These are phyloP conservation scores for Intellagama lesueurii DNA, from an alignment of 2,797 vertebrate species.

Conservation along the genomic window DNA sequence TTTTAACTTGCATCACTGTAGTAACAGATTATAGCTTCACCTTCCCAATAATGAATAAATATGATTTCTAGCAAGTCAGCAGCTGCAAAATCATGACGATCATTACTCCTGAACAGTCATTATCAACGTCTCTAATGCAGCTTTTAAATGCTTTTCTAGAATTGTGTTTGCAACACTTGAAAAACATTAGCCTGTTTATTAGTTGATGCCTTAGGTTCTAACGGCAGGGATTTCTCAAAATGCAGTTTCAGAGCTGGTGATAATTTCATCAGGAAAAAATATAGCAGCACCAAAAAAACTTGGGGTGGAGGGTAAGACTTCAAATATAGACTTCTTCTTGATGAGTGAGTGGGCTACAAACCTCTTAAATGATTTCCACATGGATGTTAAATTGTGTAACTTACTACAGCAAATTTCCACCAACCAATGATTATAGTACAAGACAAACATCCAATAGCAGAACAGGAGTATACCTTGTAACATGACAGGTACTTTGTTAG, in stretches of 20 bases:
- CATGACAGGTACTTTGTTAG: too few species aligned
- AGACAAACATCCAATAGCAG: too few species aligned
- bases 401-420: too few species aligned
- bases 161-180: neutral
- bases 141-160: constrained; percentile 40
- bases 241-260: constrained; percentile 7
- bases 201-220: neutral
- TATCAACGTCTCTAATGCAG: constrained; percentile 5
- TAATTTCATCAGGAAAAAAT: neutral
- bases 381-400: too few species aligned
- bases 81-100: constrained; percentile 40
- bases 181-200: constrained; percentile 17
- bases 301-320: neutral
- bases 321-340: neutral
- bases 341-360: neutral
- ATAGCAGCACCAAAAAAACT: constrained; percentile 26
- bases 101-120: constrained; percentile 35
- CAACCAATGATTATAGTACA: too few species aligned
- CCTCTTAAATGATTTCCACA: too few species aligned
- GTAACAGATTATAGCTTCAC: constrained; percentile 37
- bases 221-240: neutral
- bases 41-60: constrained; percentile 26
- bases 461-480: too few species aligned
- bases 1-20: constrained; percentile 9
- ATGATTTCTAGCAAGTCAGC: constrained; percentile 49